phyloP scores from a whole-genome alignment of 2,797 vertebrate genomes.

The Hapalemur alaotrensis region DNA sequence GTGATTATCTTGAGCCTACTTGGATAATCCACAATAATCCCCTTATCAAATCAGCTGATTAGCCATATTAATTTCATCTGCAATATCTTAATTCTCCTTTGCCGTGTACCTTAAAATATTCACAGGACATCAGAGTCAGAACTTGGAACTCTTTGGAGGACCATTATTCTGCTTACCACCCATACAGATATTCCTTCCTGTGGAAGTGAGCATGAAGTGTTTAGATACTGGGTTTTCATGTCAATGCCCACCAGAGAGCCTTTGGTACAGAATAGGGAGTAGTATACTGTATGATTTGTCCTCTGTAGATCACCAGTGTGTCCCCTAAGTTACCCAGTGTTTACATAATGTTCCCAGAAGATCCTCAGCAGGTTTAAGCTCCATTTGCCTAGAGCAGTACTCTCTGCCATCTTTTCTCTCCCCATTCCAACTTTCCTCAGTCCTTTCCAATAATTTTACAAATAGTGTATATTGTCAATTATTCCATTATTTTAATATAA shows the following conservation, averaged over 20 bases:
- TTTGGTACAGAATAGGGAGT: neutral
- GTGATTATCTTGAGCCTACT: neutral
- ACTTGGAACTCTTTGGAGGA: neutral
- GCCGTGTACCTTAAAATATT: neutral
- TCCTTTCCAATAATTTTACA: neutral
- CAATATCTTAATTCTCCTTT: neutral
- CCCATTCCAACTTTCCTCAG: neutral
- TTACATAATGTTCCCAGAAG: neutral
- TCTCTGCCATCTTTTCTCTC: neutral
- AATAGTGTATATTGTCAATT: neutral
- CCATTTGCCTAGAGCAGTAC: fast-evolving
- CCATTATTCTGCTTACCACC: neutral
- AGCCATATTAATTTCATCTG: neutral
- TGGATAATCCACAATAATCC: neutral
- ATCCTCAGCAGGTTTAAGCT: neutral
- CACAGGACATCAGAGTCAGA: neutral
- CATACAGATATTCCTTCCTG: neutral
- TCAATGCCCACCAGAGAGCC: neutral
- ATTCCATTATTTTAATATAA: neutral
- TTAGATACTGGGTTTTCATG: neutral
- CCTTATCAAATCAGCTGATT: neutral
- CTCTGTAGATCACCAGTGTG: neutral
- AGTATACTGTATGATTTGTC: neutral
- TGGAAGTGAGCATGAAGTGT: neutral
- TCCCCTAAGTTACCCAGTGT: fast-evolving